Base-by-base conservation (phyloP, 2,797 vertebrate species). In the Adelosebastes latens region DNA sequence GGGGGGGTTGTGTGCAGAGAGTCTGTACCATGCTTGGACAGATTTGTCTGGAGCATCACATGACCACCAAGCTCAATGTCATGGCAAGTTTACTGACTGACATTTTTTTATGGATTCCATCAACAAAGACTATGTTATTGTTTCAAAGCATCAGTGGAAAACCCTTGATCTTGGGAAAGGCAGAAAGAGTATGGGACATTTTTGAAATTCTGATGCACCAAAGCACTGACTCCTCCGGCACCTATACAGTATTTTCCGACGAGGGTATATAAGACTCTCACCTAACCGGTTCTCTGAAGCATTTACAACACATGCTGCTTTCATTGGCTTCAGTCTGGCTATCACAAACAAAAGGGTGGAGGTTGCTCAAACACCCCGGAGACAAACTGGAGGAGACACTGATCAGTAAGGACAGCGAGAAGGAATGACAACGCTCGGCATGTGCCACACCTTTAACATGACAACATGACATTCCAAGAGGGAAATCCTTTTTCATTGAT, bases 251-350 rank as follows among this genome's bases (percentile, higher is more conserved):
- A 56, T 73, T 73, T 61, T 25, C 46, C 39, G 52, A 68, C 60
- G 18, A 2, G 3, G 34, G 6, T 58, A 46, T 46, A 46, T 46
- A n/a, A 61, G 31, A 80, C 69, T 72, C 67, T 79, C 46, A 32
- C 72, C 61, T 5, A 78, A 82, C 88, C 31, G 0, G 77, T 85
- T 88, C 68, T 70, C 61, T 59, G 73, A 36, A 7, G 8, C 18
- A 68, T 52, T 76, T 39, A 76, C 16, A 66, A 34, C 25, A 52
- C 24, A 20, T 25, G 42, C 4, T 68, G 61, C 52, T 63, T 29
- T 67, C 18, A 31, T 4, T 52, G 31, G 5, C 31, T 65, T 64
- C 6, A 34, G 42, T 46, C 71, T 34, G 31, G 4, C 20, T 10
- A 8, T 16, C 8, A 3, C 9, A 64, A 64, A 34, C 16, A 63